A percentile compares a stretch with the other conserved stretches of the same genome.
Conservation (phyloP, 2,113 vertebrate genomes). For the Sceloporus undulatus region DNA sequence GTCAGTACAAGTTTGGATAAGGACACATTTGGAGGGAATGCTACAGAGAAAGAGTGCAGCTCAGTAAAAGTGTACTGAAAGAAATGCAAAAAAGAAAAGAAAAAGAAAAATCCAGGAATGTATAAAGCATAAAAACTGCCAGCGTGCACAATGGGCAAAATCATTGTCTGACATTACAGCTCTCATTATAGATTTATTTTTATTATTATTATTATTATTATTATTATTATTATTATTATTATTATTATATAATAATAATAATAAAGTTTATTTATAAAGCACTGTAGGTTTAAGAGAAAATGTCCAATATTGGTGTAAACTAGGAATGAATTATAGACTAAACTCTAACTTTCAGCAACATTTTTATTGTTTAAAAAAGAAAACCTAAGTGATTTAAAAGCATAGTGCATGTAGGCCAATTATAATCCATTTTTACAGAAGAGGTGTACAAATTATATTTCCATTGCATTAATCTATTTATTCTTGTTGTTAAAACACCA, state of each 20-base stretch:
- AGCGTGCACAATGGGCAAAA: not conserved
- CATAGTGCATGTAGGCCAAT: not conserved
- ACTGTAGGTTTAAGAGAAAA: not conserved
- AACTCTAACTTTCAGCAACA: conserved; percentile 24
- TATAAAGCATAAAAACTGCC: not conserved
- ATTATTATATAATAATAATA: too few species aligned
- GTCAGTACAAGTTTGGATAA: conserved; percentile 43
- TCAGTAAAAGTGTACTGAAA: conserved; percentile 17
- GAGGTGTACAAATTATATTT: not conserved
- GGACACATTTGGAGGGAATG: not conserved
- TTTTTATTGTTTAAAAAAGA: conserved; percentile 14
- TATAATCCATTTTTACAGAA: not conserved
- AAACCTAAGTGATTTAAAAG: not conserved
- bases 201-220: too few species aligned
- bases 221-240: too few species aligned
- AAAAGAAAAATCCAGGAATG: not conserved
- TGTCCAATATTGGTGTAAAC: conserved; percentile 9
- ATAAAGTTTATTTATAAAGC: too few species aligned
- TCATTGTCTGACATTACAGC: conserved; percentile 16
- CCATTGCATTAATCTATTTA: too few species aligned
- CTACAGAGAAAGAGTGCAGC: not conserved
- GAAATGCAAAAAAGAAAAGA: too few species aligned
- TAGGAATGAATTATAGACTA: conserved; percentile 34
- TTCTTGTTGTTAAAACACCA: too few species aligned
- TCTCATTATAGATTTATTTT: not conserved